A percentile compares a stretch with the other conserved stretches of the same genome.
Evolutionary conservation across 2,888 invertebrate genomes (phyloP).

Genomic region (Himalopsyche japonica): DNA sequence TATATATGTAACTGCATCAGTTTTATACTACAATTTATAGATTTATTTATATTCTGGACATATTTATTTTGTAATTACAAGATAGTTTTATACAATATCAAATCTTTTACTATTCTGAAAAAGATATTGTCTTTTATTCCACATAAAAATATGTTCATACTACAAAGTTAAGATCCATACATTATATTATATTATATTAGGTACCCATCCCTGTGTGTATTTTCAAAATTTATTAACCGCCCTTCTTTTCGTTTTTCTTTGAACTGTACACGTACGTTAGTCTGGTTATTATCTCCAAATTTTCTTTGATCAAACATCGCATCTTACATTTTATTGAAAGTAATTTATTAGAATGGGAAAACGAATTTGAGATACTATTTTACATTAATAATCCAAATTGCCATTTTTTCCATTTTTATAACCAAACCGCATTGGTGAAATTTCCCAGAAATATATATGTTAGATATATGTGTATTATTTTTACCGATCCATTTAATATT

Average conservation of each 20-base stretch:
- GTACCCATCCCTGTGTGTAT: not conserved
- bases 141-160: not conserved
- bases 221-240: not conserved
- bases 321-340: not conserved
- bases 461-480: too few relatives aligned
- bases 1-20: too few relatives aligned
- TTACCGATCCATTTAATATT: too few relatives aligned
- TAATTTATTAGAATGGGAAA: not conserved
- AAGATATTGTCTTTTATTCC: too few relatives aligned
- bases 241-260: not conserved
- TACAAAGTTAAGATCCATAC: not conserved
- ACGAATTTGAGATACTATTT: not conserved
- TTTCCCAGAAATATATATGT: too few relatives aligned
- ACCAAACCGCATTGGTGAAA: too few relatives aligned
- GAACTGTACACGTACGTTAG: not conserved
- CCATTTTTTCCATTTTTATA: not conserved
- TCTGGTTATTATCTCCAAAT: not conserved
- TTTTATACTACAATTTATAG: too few relatives aligned
- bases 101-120: too few relatives aligned
- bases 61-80: too few relatives aligned
- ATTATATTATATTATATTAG: too few relatives aligned
- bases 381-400: not conserved
- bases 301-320: not conserved
- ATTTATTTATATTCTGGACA: too few relatives aligned
- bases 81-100: too few relatives aligned